Conservation (phyloP, 2,888 invertebrate species). For the Pemphredon lugubris region DNA sequence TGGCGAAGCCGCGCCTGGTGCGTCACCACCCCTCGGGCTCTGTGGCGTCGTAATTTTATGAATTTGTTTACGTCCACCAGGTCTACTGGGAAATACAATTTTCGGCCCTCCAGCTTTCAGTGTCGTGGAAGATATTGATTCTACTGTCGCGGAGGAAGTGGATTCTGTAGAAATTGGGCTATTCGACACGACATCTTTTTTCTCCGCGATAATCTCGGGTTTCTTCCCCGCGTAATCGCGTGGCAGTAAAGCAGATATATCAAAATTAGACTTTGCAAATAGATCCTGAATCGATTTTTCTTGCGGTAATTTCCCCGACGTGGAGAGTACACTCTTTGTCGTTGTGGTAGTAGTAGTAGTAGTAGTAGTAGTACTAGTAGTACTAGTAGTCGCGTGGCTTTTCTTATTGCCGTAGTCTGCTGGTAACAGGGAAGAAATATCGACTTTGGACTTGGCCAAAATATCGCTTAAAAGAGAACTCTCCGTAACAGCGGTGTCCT, state of each 20-base stretch:
- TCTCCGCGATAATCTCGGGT: constrained; percentile 32
- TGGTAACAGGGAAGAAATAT: constrained; percentile 82
- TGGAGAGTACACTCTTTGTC: constrained; percentile 32
- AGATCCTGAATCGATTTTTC: constrained; percentile 71
- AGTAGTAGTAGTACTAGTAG: constrained; percentile 46
- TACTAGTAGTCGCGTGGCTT: constrained; percentile 60
- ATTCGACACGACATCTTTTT: background rate
- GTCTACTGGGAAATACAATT: constrained; percentile 90
- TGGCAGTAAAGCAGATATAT: constrained; percentile 82
- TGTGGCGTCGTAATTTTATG: constrained; percentile 84
- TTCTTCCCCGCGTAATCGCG: constrained; percentile 83
- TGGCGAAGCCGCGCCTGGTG: constrained; percentile 83
- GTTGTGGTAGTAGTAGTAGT: constrained; percentile 66
- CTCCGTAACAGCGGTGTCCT: constrained; percentile 76
- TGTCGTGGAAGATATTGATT: constrained; percentile 80
- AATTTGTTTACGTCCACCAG: constrained; percentile 85
- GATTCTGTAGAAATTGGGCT: constrained; percentile 42
- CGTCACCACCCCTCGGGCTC: constrained; percentile 79
- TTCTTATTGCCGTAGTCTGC: constrained; percentile 83
- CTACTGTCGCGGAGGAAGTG: constrained; percentile 76
- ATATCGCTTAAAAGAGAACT: constrained; percentile 77
- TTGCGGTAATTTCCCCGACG: constrained; percentile 61
- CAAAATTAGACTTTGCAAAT: constrained; percentile 76
- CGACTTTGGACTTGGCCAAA: constrained; percentile 75
- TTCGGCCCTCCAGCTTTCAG: constrained; percentile 82